Conservation (phyloP, 2,888 invertebrate species). For the Archaeoteleia sp. region DNA sequence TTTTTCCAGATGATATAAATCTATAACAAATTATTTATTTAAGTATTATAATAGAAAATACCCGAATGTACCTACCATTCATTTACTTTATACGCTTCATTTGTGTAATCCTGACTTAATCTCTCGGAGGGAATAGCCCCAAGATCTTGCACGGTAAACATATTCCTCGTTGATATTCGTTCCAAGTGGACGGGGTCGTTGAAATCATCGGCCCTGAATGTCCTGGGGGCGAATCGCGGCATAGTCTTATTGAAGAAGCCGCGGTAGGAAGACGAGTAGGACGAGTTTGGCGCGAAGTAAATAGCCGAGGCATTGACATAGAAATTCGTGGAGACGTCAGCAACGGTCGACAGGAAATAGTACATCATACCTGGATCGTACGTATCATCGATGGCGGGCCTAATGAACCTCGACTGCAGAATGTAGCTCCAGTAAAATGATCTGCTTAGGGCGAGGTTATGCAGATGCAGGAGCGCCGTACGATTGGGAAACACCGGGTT, state of each 20-base stretch:
- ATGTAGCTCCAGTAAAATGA: conserved; percentile 98
- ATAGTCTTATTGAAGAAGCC: conserved; percentile 98
- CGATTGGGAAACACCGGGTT: conserved; percentile 96
- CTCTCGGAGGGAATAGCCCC: conserved; percentile 89
- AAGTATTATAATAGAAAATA: no score
- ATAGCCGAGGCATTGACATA: conserved; percentile 94
- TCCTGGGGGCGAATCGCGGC: conserved; percentile 94
- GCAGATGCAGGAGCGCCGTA: conserved; percentile 92
- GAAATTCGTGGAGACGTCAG: conserved; percentile 95
- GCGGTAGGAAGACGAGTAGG: conserved; percentile 94
- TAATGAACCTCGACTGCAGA: conserved; percentile 90
- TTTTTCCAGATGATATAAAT: no score
- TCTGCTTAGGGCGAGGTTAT: conserved; percentile 96
- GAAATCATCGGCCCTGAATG: conserved; percentile 93
- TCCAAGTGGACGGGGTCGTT: conserved; percentile 97
- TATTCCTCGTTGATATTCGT: conserved; percentile 95
- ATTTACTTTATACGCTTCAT: conserved; percentile 92
- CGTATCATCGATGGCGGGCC: conserved; percentile 92
- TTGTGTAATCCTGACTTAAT: conserved; percentile 90
- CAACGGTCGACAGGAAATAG: conserved; percentile 94
- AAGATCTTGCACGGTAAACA: conserved; percentile 89
- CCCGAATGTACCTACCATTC: conserved; percentile 81
- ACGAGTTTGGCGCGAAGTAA: conserved; percentile 95
- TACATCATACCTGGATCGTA: conserved; percentile 99
- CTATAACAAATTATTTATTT: no score